Base-by-base conservation (phyloP, 2,888 invertebrate species). In the Drosophila rellima region DNA sequence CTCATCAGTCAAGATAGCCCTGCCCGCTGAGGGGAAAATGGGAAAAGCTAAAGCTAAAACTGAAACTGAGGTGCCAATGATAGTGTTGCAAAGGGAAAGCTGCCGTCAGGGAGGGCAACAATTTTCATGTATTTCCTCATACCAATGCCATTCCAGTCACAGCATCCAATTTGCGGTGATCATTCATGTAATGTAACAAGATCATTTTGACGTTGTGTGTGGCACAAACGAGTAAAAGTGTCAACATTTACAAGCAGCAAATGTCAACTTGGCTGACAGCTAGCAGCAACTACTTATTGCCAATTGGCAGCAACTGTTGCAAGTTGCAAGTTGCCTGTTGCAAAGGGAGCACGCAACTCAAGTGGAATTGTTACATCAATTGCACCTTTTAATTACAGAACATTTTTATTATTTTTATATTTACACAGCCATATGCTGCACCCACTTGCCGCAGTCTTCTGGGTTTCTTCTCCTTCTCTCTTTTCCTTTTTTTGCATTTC, bases 171-270 rank as follows among this genome's bases (percentile, higher is more conserved):
- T 89, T 86, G 89, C 74, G 85, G 82, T 89, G 85, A 86, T 86
- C 85, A 89, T 86, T 86, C 89, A 89, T 89, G 85, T 87, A 84
- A 88, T 73, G 88, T 70, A 86, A 86, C 88, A 78, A 87, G 89
- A 86, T 89, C 89, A 81, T 85, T 87, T 63, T 51, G 37, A 51
- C 75, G 51, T 64, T 74, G 75, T 78, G 79, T 76, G 76, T 76
- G 76, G 76, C 76, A 70, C 26, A 42, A 69, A 61, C 64, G 78
- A 75, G 76, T 76, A 76, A 89, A 92, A 91, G 92, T 92, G 92
- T 92, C 92, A 91, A 91, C 91, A 88, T 89, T 91, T 90, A 91
- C 92, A 91, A 91, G 91, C 91, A 91, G 82, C 69, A 91, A 85
- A 88, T 91, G 92, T 92, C 92, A 92, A 78, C 55, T 76, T 51